Conservation (phyloP, 2,888 invertebrate species). For the Helobdella robusta region DNA sequence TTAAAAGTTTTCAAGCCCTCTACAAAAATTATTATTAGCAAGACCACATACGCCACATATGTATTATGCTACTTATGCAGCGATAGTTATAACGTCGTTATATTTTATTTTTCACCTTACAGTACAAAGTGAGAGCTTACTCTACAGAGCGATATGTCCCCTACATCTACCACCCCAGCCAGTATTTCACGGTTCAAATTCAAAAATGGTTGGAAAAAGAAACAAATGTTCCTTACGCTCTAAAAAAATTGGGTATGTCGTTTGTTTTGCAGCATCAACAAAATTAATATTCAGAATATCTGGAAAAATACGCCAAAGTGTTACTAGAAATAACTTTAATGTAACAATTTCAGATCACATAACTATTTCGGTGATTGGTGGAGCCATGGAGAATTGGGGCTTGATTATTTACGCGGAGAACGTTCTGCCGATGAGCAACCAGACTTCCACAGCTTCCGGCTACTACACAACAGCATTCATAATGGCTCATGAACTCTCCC, state of each 20-base stretch:
- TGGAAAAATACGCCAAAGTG: too few relatives aligned
- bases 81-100: too few relatives aligned
- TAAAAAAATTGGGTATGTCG: constrained; percentile 17
- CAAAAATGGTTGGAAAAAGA: constrained; percentile 18
- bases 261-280: too few relatives aligned
- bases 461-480: background rate
- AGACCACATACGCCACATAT: too few relatives aligned
- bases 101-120: too few relatives aligned
- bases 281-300: too few relatives aligned
- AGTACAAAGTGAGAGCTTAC: constrained; percentile 12
- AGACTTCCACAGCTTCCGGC: background rate
- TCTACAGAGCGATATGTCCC: background rate
- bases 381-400: constrained; percentile 33
- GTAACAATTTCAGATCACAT: constrained; percentile 32
- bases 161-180: constrained; percentile 4
- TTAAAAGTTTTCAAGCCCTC: too few relatives aligned
- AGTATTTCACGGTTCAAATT: background rate
- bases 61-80: too few relatives aligned
- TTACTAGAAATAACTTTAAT: too few relatives aligned
- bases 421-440: constrained; percentile 15
- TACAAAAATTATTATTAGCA: too few relatives aligned
- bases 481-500: constrained; percentile 27
- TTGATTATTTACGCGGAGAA: constrained; percentile 28
- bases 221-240: constrained; percentile 7
- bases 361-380: constrained; percentile 23